Conservation (phyloP, 2,113 vertebrate genomes). For the Alouatta palliata region DNA sequence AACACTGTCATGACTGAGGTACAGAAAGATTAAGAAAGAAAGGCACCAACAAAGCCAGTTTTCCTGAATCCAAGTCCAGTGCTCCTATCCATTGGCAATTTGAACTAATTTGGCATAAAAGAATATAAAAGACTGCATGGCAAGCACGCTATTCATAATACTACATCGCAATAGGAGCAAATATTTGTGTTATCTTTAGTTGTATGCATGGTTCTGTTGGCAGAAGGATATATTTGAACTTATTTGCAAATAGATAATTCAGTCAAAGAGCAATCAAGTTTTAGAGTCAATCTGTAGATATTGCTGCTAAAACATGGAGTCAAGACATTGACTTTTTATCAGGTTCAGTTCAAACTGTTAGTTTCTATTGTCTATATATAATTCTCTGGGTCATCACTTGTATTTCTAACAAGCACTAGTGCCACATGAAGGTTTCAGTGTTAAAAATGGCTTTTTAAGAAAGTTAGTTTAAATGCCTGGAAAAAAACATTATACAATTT, state of each 20-base stretch:
- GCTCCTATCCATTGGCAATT: not conserved
- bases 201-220: not conserved
- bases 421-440: not conserved
- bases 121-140: not conserved
- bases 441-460: not conserved
- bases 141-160: not conserved
- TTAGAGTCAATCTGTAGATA: not conserved
- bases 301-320: not conserved
- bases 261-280: not conserved
- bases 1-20: not conserved
- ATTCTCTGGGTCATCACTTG: not conserved
- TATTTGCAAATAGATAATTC: not conserved
- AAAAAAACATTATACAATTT: not conserved
- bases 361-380: not conserved
- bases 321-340: not conserved
- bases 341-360: not conserved
- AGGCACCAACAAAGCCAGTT: not conserved
- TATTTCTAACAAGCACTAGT: not conserved
- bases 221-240: not conserved
- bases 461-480: not conserved
- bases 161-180: not conserved
- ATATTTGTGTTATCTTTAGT: not conserved
- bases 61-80: not conserved
- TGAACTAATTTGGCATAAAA: not conserved
- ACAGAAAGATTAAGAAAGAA: not conserved